A percentile compares a stretch with the other conserved stretches of the same genome.
Evolutionary conservation across 2,888 invertebrate species (phyloP).

Genomic region (Tinea semifulvella): DNA sequence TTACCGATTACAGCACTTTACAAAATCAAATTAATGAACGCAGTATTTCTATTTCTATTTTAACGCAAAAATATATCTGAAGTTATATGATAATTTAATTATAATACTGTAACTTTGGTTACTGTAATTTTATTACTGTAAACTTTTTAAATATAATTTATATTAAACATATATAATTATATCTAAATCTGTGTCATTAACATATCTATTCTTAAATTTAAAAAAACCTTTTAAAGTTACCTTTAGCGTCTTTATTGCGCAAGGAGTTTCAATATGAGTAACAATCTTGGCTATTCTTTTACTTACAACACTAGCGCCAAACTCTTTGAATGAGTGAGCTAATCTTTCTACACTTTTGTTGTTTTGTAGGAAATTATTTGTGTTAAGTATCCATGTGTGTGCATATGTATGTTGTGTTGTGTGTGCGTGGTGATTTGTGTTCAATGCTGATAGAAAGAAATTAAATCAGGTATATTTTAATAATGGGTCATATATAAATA

Average conservation of each 20-base stretch:
- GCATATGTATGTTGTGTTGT: slow-evolving; percentile 61
- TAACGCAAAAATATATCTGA: too few relatives aligned
- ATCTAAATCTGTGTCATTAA: too few relatives aligned
- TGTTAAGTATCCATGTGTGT: slow-evolving; percentile 33
- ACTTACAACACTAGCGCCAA: slow-evolving; percentile 20
- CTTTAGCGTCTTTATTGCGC: neutral
- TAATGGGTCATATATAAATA: slow-evolving; percentile 61
- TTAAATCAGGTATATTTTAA: slow-evolving; percentile 58
- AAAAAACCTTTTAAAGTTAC: too few relatives aligned
- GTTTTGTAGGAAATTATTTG: slow-evolving; percentile 20
- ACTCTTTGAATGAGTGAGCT: slow-evolving; percentile 19
- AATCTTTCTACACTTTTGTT: slow-evolving; percentile 21
- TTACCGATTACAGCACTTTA: slow-evolving; percentile 7
- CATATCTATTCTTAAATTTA: too few relatives aligned
- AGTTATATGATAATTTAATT: neutral
- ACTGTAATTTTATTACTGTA: too few relatives aligned
- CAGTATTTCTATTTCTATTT: neutral
- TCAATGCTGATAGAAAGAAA: slow-evolving; percentile 64
- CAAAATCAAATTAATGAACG: slow-evolving; percentile 10
- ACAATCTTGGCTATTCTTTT: slow-evolving; percentile 5
- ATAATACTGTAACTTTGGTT: too few relatives aligned
- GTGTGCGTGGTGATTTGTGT: slow-evolving; percentile 69
- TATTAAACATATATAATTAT: too few relatives aligned
- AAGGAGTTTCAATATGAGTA: slow-evolving; percentile 1
- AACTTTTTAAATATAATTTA: too few relatives aligned